These are phyloP conservation scores for Periophthalmodon schlosseri DNA, from an alignment of 2,113 vertebrate species.

Conservation along the genomic window DNA sequence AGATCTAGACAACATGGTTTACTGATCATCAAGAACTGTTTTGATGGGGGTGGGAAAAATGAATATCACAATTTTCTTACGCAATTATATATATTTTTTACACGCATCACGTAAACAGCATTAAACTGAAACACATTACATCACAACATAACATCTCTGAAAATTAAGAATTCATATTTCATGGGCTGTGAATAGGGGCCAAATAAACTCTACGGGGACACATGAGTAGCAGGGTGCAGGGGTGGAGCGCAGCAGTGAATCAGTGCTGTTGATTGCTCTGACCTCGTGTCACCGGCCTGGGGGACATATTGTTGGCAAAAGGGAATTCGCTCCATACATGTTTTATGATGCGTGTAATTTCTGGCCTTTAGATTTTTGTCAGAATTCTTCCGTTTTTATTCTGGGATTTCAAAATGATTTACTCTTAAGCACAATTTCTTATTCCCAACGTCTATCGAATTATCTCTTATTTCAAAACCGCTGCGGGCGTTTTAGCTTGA, in stretches of 20 bases:
- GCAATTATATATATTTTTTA: too few species aligned
- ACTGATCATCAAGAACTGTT: too few species aligned
- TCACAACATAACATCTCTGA: too few species aligned
- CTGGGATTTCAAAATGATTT: neutral
- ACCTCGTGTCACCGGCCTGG: neutral
- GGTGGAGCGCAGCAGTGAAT: neutral
- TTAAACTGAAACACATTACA: too few species aligned
- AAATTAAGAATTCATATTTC: too few species aligned
- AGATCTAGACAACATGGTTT: too few species aligned
- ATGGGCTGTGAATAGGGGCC: too few species aligned
- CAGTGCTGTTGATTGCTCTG: neutral
- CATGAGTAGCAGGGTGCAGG: neutral
- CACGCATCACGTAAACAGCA: too few species aligned
- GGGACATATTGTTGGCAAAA: neutral
- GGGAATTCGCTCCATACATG: neutral
- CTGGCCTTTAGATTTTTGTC: neutral
- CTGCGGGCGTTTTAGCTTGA: neutral
- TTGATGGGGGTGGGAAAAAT: too few species aligned
- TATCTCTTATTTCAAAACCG: neutral
- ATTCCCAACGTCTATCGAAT: neutral
- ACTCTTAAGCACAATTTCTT: neutral
- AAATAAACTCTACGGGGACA: neutral
- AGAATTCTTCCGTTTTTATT: neutral
- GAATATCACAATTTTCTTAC: too few species aligned
- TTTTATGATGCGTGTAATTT: conserved; percentile 3